Evolutionary conservation across 2,113 vertebrate genomes (phyloP).

Genomic region (Bos indicus): DNA sequence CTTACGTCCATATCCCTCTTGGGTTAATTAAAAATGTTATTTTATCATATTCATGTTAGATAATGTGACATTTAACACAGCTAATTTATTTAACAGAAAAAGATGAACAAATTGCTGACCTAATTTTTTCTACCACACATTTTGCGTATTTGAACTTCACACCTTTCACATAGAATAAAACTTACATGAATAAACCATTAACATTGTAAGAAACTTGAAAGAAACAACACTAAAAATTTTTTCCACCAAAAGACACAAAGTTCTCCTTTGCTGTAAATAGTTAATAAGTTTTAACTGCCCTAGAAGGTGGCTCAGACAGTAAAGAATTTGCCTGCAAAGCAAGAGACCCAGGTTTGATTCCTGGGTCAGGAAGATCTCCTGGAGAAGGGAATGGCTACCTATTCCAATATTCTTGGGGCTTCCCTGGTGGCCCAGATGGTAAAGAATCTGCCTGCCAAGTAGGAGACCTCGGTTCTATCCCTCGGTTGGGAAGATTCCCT

Average conservation of each 20-base stretch:
- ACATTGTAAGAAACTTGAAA: not conserved
- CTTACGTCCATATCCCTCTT: slow-evolving; percentile 40
- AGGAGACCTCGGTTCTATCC: not conserved
- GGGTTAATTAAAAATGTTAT: slow-evolving; percentile 56
- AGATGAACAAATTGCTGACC: slow-evolving; percentile 6
- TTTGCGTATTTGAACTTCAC: not conserved
- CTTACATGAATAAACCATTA: not conserved
- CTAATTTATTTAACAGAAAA: slow-evolving; percentile 33
- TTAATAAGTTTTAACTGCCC: not conserved
- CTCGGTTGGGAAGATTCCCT: not conserved
- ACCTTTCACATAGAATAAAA: not conserved
- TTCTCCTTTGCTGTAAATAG: not conserved
- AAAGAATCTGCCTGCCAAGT: not conserved
- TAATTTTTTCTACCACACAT: slow-evolving; percentile 15
- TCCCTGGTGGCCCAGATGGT: not conserved
- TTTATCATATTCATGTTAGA: slow-evolving; percentile 33
- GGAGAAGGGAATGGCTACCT: not conserved
- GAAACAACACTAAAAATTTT: not conserved
- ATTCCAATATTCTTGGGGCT: not conserved
- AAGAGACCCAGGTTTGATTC: not conserved
- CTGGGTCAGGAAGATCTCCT: not conserved
- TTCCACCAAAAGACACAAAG: not conserved
- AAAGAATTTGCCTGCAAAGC: not conserved
- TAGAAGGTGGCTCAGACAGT: not conserved
- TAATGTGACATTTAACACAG: slow-evolving; percentile 47